Evolutionary conservation across 64 coral and sea anemone genomes (phyloP).

Genomic region (Porites lutea): DNA sequence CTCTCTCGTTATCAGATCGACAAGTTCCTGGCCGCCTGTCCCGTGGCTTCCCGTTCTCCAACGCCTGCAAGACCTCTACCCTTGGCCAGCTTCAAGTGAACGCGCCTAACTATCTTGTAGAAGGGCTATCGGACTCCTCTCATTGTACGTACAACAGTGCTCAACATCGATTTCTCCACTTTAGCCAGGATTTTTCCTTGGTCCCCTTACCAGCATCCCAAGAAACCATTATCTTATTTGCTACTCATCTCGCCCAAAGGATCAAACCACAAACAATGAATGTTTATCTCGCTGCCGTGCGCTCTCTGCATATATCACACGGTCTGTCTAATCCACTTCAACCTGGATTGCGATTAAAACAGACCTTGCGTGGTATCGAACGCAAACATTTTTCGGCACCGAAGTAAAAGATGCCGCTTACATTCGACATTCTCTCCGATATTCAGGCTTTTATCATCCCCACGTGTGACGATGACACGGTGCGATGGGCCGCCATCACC

Average conservation of each 20-base stretch:
- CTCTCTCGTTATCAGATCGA: conserved; percentile 52
- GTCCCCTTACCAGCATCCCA: conserved; percentile 18
- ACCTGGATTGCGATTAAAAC: neutral
- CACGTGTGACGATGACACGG: neutral
- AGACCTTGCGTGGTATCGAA: conserved; percentile 29
- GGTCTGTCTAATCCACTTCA: neutral
- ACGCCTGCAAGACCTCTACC: neutral
- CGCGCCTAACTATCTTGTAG: neutral
- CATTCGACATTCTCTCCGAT: neutral
- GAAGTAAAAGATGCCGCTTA: conserved; percentile 21
- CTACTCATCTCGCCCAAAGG: conserved; percentile 13
- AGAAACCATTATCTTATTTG: conserved; percentile 13
- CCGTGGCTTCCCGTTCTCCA: neutral
- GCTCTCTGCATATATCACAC: conserved; percentile 2
- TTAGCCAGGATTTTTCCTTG: neutral
- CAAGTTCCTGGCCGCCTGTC: neutral
- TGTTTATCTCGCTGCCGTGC: conserved; percentile 5
- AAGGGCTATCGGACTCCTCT: neutral
- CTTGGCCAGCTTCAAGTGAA: conserved; percentile 34
- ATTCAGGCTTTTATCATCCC: neutral
- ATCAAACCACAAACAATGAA: conserved; percentile 9
- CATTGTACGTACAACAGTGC: conserved; percentile 15
- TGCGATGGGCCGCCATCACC: conserved; percentile 15
- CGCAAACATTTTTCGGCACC: neutral
- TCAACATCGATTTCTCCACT: neutral